Base-by-base conservation (phyloP, 1,140 invertebrate species). In the Uloborus diversus region DNA sequence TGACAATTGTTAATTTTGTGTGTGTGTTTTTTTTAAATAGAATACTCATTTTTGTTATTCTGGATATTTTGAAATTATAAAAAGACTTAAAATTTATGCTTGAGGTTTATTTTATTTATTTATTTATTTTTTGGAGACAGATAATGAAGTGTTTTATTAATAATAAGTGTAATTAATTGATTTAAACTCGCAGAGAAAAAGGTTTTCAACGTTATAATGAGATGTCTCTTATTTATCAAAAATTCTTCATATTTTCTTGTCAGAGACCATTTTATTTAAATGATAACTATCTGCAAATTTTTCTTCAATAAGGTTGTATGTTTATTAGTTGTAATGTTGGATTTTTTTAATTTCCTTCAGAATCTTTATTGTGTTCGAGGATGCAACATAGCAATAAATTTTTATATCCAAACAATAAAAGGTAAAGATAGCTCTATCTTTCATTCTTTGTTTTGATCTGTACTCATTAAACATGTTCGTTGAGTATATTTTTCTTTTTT, bases 311-410 rank as follows among this genome's bases (percentile, higher is more conserved):
- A 14, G 14, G 17, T 30, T 35, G 61, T 30, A 25, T 61, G 56
- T 66, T 37, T 71, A 28, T 27, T 30, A 23, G 35, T 23, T 37
- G 28, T 9, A 33, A 33, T 64, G n/a, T 32, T 32, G 14, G 9
- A 35, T 80, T 35, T 64, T 33, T 28, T 28, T 51, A 89, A 35
- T 35, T 62, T 64, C 23, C 57, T 90, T 9, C 90, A 92, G 84
- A 90, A 92, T 85, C 85, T 94, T 3, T 93, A 92, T 84, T 94
- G 93, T 85, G 90, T 92, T n/a, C 90, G 92, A 86, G 93, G 92
- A 69, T 93, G 94, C 86, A 91, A 93, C 86, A 90, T 92, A 85
- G 92, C 93, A 56, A 85, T 94, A 64, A 92, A 91, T 82, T 87
- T 89, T 76, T 93, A 94, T 85, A 91, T 92, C 85, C 90, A 93